A percentile compares a stretch with the other conserved stretches of the same genome.
phyloP scores from a whole-genome alignment of 2,888 invertebrate genomes.

The Invenusta paracnida region DNA sequence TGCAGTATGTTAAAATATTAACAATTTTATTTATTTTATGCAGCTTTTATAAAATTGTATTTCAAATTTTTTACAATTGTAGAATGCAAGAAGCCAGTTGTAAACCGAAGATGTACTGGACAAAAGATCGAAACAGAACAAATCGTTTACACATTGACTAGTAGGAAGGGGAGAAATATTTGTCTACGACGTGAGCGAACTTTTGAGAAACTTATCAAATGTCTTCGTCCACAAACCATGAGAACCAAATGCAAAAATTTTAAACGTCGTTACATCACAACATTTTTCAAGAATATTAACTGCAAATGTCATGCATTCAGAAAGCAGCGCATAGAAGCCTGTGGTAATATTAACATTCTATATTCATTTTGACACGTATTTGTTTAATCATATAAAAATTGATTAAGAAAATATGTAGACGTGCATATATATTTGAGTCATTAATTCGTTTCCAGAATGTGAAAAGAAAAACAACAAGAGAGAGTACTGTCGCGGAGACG shows the following conservation, averaged over 20 bases:
- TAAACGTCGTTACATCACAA: constrained; percentile 32
- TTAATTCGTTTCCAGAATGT: constrained; percentile 8
- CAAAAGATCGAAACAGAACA: constrained; percentile 9
- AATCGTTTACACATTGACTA: not conserved
- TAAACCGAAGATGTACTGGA: not conserved
- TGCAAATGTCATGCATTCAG: constrained; percentile 22
- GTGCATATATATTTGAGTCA: not conserved
- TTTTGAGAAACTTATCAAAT: constrained; percentile 27
- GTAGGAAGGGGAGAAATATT: not conserved
- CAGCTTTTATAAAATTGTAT: too few species aligned
- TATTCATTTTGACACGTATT: too few species aligned
- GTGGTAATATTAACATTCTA: too few species aligned
- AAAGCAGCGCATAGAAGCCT: not conserved
- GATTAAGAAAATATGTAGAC: not conserved
- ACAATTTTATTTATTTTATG: too few species aligned
- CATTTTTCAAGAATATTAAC: constrained; percentile 30
- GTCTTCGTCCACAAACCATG: not conserved
- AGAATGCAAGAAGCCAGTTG: not conserved
- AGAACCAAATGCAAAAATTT: constrained; percentile 34
- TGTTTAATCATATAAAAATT: not conserved
- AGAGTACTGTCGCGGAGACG: not conserved
- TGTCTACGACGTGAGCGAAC: not conserved
- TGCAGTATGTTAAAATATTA: constrained; percentile 37
- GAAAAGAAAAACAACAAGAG: constrained; percentile 23
- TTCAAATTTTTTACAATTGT: not conserved